Evolutionary conservation across 2,113 vertebrate genomes (phyloP).

Genomic region (Okapia johnstoni): DNA sequence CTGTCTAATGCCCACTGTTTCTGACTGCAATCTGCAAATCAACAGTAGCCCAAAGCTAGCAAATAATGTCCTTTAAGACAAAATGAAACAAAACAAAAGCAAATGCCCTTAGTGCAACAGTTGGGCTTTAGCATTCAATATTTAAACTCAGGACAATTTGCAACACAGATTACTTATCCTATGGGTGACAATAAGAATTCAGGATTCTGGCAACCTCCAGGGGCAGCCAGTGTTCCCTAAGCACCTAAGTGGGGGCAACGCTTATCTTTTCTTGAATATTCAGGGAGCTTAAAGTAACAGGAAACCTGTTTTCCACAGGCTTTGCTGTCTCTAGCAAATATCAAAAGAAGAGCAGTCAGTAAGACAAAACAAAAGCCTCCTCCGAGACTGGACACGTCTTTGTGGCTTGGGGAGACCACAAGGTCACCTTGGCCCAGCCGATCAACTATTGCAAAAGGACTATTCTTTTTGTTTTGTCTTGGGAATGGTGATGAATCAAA

Average conservation of each 20-base stretch:
- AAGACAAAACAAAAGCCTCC: not conserved
- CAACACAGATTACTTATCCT: not conserved
- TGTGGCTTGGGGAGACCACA: not conserved
- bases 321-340: not conserved
- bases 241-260: not conserved
- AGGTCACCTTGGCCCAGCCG: not conserved
- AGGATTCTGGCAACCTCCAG: not conserved
- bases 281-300: not conserved
- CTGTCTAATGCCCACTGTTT: not conserved
- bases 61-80: not conserved
- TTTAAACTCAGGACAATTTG: not conserved
- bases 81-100: not conserved
- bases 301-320: not conserved
- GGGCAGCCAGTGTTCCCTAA: too few relatives aligned
- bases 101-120: not conserved
- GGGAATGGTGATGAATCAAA: not conserved
- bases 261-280: not conserved
- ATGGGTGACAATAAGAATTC: not conserved
- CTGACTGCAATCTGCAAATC: slow-evolving; percentile 31
- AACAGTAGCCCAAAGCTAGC: slow-evolving; percentile 1
- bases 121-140: not conserved
- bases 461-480: slow-evolving; percentile 22
- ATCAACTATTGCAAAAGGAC: not conserved
- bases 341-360: not conserved
- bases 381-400: not conserved